Base-by-base conservation (phyloP, 2,113 vertebrate species). In the Bettongia penicillata region DNA sequence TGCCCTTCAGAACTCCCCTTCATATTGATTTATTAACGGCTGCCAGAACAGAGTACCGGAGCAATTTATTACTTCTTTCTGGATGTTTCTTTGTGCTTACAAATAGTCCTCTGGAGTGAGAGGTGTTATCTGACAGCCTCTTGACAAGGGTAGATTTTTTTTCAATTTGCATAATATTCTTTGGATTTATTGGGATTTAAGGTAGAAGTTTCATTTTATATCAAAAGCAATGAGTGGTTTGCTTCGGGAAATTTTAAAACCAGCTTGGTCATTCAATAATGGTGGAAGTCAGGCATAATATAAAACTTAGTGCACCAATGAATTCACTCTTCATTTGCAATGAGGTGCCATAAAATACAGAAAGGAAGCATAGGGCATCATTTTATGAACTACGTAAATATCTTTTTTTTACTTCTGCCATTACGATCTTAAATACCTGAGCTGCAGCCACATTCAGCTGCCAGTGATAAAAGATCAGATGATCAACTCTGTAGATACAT, bases 1-100 rank as follows among this genome's bases (percentile, higher is more conserved):
- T 99, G 99, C 98, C 98, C 99, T 99, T 99, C 98, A 99, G 98
- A 99, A 98, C 98, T 99, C 98, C 98, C 98, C 98, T 99, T 98
- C 98, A 99, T 98, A 98, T 98, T 99, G 98, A 99, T 99, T 99
- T 99, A 99, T 99, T 99, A 99, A 98, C 37, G 51, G 98, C 98
- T 99, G 98, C 99, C 98, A 99, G 98, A 98, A 98, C 97, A 97
- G 96, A 94, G 95, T 98, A 98, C 98, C 96, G 97, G 90, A 98
- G 98, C 98, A 98, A 99, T 99, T 98, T 97, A 98, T 99, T 98
- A 98, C 98, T 95, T 97, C 98, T 98, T 99, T 99, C 98, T 98
- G 94, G 52, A 98, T 99, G 98, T 97, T 99, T 99, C 98, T 97
- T 95, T 98, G 91, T 97, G 97, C 98, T 98, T 98, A 98, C 98